A percentile compares a stretch with the other conserved stretches of the same genome.
Evolutionary conservation across 2,797 vertebrate species (phyloP).

Genomic region (Dicrostonyx torquatus): DNA sequence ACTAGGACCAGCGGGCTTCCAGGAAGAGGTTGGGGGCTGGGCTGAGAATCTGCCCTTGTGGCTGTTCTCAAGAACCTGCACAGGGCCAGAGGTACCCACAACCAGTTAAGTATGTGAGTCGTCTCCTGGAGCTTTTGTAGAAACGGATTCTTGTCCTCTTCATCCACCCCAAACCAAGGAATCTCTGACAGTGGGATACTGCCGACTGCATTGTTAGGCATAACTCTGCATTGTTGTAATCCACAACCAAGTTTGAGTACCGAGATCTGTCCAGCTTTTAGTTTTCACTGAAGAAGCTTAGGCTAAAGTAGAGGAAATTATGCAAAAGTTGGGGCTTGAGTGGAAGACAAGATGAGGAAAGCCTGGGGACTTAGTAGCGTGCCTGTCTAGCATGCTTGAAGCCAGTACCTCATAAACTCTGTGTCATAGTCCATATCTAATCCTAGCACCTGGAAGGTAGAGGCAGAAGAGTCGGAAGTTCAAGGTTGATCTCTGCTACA

Average conservation of each 20-base stretch:
- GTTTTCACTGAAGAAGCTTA: background rate
- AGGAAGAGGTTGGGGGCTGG: background rate
- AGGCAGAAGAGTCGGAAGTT: background rate
- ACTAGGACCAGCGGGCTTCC: background rate
- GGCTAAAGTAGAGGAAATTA: background rate
- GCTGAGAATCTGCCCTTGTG: background rate
- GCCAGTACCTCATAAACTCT: background rate
- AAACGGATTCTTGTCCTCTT: constrained; percentile 70
- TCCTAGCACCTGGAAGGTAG: background rate
- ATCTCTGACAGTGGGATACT: background rate
- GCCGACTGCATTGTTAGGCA: background rate
- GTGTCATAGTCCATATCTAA: background rate
- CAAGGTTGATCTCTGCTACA: background rate
- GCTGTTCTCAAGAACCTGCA: constrained; percentile 9
- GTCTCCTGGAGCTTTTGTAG: constrained; percentile 82
- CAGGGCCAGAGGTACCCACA: background rate
- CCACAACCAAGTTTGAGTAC: background rate
- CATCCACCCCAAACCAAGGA: background rate
- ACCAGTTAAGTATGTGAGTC: constrained; percentile 76
- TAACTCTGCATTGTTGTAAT: background rate
- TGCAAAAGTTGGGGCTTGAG: background rate
- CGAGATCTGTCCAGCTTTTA: background rate
- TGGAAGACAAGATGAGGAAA: background rate
- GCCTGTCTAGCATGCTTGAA: background rate
- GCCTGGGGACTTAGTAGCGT: background rate